These are phyloP conservation scores for Calephelis perditalis DNA, from an alignment of 2,888 invertebrate genomes.

Conservation along the genomic window DNA sequence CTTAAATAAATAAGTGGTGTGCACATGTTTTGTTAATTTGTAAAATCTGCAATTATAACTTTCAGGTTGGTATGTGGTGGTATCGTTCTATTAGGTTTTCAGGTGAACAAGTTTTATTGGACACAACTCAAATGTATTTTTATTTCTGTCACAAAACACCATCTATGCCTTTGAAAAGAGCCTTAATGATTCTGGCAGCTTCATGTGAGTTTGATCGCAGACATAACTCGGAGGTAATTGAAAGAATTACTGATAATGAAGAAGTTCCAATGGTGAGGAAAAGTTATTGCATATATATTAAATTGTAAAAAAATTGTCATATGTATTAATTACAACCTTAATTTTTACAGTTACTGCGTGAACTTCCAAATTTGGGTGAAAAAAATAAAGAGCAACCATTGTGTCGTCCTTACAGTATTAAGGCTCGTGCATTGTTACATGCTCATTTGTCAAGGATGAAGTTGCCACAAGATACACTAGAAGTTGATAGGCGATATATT, in stretches of 20 bases:
- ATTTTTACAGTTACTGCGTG: conserved; percentile 86
- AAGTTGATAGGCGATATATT: conserved; percentile 89
- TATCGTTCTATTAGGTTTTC: conserved; percentile 98
- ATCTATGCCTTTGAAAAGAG: conserved; percentile 95
- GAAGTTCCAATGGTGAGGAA: conserved; percentile 91
- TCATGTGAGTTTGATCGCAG: conserved; percentile 97
- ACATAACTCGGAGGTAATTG: conserved; percentile 95
- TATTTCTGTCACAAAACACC: conserved; percentile 97
- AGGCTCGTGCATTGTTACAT: conserved; percentile 95
- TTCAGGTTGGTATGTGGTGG: conserved; percentile 97
- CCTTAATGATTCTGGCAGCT: conserved; percentile 97
- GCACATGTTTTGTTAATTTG: neutral
- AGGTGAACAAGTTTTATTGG: conserved; percentile 96
- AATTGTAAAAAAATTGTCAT: neutral
- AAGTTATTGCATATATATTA: neutral
- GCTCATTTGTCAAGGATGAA: conserved; percentile 94
- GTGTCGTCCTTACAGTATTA: conserved; percentile 94
- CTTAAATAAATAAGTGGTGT: no score
- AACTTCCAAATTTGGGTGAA: conserved; percentile 93
- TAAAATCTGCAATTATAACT: conserved; percentile 2
- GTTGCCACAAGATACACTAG: conserved; percentile 86
- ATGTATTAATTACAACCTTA: neutral
- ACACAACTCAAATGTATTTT: conserved; percentile 98
- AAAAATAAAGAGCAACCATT: conserved; percentile 97
- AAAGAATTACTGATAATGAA: conserved; percentile 94